A percentile compares a stretch with the other conserved stretches of the same genome.
Evolutionary conservation across 2,888 invertebrate species (phyloP).

Genomic region (Antheraea assamensis): DNA sequence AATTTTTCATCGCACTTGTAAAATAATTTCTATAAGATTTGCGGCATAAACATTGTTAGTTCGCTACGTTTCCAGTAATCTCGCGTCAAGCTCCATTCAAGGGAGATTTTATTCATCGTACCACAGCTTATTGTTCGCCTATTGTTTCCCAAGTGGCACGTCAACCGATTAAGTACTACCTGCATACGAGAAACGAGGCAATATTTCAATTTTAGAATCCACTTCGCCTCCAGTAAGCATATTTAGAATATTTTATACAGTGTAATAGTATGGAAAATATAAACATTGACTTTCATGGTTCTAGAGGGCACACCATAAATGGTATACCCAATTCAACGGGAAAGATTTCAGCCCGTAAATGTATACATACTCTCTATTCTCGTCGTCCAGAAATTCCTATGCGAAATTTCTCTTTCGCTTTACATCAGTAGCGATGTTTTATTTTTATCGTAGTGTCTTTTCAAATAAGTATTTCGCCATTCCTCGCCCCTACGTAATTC

Average conservation of each 20-base stretch:
- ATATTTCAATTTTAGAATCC: slow-evolving; percentile 16
- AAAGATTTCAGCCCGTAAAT: slow-evolving; percentile 45
- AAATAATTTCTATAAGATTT: neutral
- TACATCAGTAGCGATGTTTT: slow-evolving; percentile 58
- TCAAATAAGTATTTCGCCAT: slow-evolving; percentile 61
- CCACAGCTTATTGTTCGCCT: slow-evolving; percentile 17
- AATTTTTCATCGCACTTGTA: too few species aligned
- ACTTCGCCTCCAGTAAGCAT: neutral
- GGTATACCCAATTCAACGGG: slow-evolving; percentile 45
- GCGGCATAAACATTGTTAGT: neutral
- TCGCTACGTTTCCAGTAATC: neutral
- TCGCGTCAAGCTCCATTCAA: neutral
- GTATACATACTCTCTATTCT: slow-evolving; percentile 45
- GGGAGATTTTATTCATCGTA: slow-evolving; percentile 14
- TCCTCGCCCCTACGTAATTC: slow-evolving; percentile 52
- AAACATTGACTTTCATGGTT: slow-evolving; percentile 36
- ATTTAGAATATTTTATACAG: slow-evolving; percentile 17
- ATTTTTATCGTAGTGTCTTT: slow-evolving; percentile 66
- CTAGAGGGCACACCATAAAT: slow-evolving; percentile 31
- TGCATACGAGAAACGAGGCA: slow-evolving; percentile 14
- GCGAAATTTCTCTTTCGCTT: slow-evolving; percentile 56
- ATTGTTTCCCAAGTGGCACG: slow-evolving; percentile 18
- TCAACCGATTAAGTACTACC: slow-evolving; percentile 21
- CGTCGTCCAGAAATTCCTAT: slow-evolving; percentile 56
- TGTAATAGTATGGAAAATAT: slow-evolving; percentile 29